phyloP scores from a whole-genome alignment of 2,888 invertebrate species.

The Apeira syringaria region DNA sequence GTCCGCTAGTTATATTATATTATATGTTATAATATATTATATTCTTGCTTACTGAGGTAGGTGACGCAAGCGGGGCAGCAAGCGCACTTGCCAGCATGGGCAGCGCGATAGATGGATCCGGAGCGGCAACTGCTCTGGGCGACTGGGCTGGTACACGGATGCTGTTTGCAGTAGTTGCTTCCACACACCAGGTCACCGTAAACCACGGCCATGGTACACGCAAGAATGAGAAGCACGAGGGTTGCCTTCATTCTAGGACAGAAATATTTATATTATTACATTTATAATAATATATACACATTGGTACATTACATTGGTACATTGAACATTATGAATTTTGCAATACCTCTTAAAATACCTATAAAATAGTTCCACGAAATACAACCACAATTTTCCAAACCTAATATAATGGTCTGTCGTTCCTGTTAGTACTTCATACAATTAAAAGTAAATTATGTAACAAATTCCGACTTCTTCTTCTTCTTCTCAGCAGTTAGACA shows the following conservation, averaged over 20 bases:
- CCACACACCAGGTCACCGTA: slow-evolving; percentile 72
- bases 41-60: slow-evolving; percentile 62
- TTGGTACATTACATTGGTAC: neutral
- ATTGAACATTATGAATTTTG: too few relatives aligned
- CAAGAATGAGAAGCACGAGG: slow-evolving; percentile 51
- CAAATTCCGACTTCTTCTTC: too few relatives aligned
- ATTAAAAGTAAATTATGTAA: too few relatives aligned
- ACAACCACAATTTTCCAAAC: too few relatives aligned
- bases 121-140: slow-evolving; percentile 50
- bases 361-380: too few relatives aligned
- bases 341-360: too few relatives aligned
- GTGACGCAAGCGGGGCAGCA: slow-evolving; percentile 77
- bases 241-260: slow-evolving; percentile 64
- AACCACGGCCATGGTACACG: slow-evolving; percentile 53
- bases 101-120: slow-evolving; percentile 56
- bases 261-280: neutral
- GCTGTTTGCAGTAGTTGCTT: slow-evolving; percentile 62
- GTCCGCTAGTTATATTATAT: too few relatives aligned
- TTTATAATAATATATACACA: neutral
- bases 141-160: slow-evolving; percentile 55
- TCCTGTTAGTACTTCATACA: too few relatives aligned
- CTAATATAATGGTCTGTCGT: too few relatives aligned
- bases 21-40: too few relatives aligned
- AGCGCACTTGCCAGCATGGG: slow-evolving; percentile 71
- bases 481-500: too few relatives aligned